Percentiles rank a stretch among this genome's conserved stretches.
Conservation (phyloP, 2,113 vertebrate genomes). For the Diadophis punctatus region DNA sequence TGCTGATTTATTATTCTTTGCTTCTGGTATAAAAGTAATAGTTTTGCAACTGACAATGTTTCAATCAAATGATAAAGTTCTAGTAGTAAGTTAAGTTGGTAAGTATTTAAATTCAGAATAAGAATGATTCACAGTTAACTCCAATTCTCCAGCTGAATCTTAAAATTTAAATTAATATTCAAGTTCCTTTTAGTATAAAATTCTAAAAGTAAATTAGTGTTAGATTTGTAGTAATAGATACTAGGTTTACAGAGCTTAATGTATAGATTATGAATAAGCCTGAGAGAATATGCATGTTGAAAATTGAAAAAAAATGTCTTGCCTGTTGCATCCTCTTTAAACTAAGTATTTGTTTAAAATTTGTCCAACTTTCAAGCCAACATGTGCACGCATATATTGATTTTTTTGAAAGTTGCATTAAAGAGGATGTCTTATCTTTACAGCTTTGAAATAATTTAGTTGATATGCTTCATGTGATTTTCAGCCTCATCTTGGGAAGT, state of each 20-base stretch:
- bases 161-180: constrained; percentile 50
- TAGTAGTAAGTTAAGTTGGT: constrained; percentile 81
- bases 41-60: constrained; percentile 72
- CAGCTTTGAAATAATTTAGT: constrained; percentile 58
- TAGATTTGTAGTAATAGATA: constrained; percentile 41
- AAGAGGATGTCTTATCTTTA: constrained; percentile 59
- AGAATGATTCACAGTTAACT: constrained; percentile 52
- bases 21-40: constrained; percentile 74
- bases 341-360: constrained; percentile 49
- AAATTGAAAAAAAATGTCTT: constrained; percentile 57
- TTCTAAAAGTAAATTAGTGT: constrained; percentile 41
- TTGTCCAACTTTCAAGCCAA: constrained; percentile 60
- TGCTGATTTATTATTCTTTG: constrained; percentile 73
- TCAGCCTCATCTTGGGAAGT: constrained; percentile 64
- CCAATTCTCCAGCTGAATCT: constrained; percentile 58
- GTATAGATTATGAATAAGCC: constrained; percentile 52
- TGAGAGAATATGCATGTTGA: constrained; percentile 60
- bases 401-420: constrained; percentile 59
- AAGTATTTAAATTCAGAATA: constrained; percentile 73
- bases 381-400: constrained; percentile 50
- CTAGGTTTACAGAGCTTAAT: constrained; percentile 45
- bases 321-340: constrained; percentile 63
- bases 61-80: constrained; percentile 69
- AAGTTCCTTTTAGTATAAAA: constrained; percentile 46
- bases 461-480: constrained; percentile 61